Conservation (phyloP, 2,797 vertebrate genomes). For the Rhinichthys osculus region DNA sequence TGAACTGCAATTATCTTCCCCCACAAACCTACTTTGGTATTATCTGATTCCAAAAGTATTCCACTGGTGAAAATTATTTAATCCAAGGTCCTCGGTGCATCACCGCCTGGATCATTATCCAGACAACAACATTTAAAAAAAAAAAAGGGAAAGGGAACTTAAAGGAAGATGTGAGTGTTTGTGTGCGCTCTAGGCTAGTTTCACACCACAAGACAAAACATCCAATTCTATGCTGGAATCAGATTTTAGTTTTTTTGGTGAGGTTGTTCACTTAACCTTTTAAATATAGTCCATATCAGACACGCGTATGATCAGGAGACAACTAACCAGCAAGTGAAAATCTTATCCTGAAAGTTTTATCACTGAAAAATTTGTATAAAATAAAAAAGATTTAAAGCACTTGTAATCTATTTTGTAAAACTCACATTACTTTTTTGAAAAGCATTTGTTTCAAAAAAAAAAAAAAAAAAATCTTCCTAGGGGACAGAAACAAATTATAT, state of each 20-base stretch:
- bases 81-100: constrained; percentile 56
- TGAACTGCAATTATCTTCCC: constrained; percentile 72
- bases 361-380: not conserved
- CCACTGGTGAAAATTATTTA: constrained; percentile 65
- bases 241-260: not conserved
- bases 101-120: constrained; percentile 53
- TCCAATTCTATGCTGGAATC: not conserved
- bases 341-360: not conserved
- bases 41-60: constrained; percentile 67
- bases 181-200: not conserved
- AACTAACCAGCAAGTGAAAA: not conserved
- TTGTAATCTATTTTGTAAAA: not conserved
- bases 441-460: not conserved
- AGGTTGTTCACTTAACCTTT: not conserved
- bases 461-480: too few relatives aligned
- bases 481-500: too few relatives aligned
- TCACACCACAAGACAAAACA: not conserved
- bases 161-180: not conserved
- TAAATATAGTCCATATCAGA: not conserved
- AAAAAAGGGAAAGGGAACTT: not conserved
- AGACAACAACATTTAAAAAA: constrained; percentile 32
- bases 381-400: not conserved
- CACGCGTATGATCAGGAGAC: too few relatives aligned
- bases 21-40: constrained; percentile 68
- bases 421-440: not conserved